Percentiles rank a stretch among this genome's conserved stretches.
These are phyloP conservation scores for Bradysia coprophila DNA, from an alignment of 1,140 invertebrate species.

Conservation along the genomic window DNA sequence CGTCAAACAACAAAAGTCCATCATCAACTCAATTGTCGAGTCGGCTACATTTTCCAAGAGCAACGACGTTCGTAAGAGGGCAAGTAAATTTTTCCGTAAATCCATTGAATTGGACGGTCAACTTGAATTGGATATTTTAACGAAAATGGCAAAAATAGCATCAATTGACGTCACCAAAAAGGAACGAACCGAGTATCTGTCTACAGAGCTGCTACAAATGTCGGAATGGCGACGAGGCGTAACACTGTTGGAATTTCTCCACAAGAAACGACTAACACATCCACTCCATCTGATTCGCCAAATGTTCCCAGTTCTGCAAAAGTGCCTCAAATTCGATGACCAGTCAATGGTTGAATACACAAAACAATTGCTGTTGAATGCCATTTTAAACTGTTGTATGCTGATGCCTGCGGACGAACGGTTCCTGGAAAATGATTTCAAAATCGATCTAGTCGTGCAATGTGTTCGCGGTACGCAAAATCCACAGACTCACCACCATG, in stretches of 20 bases:
- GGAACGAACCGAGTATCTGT: background rate
- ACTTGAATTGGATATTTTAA: constrained; percentile 37
- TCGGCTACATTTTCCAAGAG: constrained; percentile 31
- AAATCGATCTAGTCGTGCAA: constrained; percentile 68
- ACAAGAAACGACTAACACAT: constrained; percentile 55
- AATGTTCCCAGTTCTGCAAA: constrained; percentile 66
- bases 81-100: constrained; percentile 33
- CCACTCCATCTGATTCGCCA: constrained; percentile 42
- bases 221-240: constrained; percentile 58
- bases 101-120: constrained; percentile 29
- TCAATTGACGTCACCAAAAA: background rate
- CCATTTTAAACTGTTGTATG: constrained; percentile 51
- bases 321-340: constrained; percentile 60
- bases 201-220: constrained; percentile 33
- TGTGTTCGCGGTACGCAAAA: constrained; percentile 78
- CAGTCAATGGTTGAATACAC: constrained; percentile 72
- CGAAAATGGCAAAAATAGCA: constrained; percentile 30
- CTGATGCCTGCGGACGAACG: no score
- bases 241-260: constrained; percentile 64
- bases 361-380: constrained; percentile 68
- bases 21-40: constrained; percentile 25
- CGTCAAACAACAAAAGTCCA: constrained; percentile 18
- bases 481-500: constrained; percentile 86
- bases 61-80: constrained; percentile 32
- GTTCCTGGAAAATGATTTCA: constrained; percentile 44